A percentile compares a stretch with the other conserved stretches of the same genome.
phyloP scores from a whole-genome alignment of 1,140 invertebrate genomes.

The Pogonomyrmex barbatus region DNA sequence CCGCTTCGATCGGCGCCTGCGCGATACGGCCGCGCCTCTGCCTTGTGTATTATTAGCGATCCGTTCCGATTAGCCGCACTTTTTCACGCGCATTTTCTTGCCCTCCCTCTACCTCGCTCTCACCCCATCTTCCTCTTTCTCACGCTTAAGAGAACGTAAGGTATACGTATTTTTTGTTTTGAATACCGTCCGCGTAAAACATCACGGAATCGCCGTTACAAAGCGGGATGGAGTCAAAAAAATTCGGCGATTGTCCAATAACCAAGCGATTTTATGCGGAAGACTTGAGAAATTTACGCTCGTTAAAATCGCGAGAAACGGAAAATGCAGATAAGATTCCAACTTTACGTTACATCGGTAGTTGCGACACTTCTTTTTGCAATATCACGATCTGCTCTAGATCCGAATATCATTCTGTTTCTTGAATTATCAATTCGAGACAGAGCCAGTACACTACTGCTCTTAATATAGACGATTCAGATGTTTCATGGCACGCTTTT shows the following conservation, averaged over 20 bases:
- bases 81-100: background rate
- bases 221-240: background rate
- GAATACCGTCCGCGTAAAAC: background rate
- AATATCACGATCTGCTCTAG: background rate
- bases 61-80: background rate
- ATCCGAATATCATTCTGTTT: background rate
- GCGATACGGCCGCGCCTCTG: background rate
- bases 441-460: too few relatives aligned
- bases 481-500: background rate
- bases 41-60: slow-evolving; percentile 2
- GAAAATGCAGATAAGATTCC: background rate
- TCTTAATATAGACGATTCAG: background rate
- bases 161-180: background rate
- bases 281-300: background rate
- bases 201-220: background rate
- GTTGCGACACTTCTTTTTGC: background rate
- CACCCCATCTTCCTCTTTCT: too few relatives aligned
- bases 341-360: background rate
- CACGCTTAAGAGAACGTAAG: background rate
- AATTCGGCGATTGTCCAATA: background rate
- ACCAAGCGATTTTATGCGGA: background rate
- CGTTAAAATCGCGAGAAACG: background rate
- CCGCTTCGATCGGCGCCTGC: slow-evolving; percentile 47
- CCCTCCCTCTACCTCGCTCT: too few relatives aligned
- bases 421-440: background rate